Conservation (phyloP, 35 echinoderm and acorn worm species). For the Ophioderma brevispina region DNA sequence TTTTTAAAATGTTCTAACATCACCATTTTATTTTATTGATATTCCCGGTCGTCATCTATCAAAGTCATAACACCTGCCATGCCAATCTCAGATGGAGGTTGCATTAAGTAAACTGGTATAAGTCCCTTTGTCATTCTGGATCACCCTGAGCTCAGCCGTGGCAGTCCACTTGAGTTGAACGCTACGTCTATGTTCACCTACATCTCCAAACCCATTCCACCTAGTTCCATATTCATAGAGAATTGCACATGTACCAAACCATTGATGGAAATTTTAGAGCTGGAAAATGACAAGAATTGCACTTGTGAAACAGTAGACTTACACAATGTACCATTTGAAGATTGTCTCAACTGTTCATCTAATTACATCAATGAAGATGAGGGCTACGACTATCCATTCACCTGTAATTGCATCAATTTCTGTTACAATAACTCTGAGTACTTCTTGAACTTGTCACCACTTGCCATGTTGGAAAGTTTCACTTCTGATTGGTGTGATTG, state of each 20-base stretch:
- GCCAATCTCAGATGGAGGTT: too few species aligned
- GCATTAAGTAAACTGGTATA: slow-evolving; percentile 26
- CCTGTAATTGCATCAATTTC: slow-evolving; percentile 74
- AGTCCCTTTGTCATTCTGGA: slow-evolving; percentile 76
- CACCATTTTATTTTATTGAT: too few species aligned
- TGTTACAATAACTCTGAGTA: slow-evolving; percentile 40
- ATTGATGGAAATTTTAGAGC: slow-evolving; percentile 13
- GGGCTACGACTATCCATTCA: neutral
- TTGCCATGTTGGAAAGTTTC: slow-evolving; percentile 33
- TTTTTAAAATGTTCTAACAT: too few species aligned
- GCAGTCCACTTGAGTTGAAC: slow-evolving; percentile 39
- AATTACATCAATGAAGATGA: slow-evolving; percentile 22
- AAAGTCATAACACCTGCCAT: too few species aligned
- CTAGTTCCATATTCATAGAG: slow-evolving; percentile 47
- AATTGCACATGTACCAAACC: slow-evolving; percentile 70
- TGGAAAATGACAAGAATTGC: slow-evolving; percentile 17
- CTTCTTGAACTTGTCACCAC: slow-evolving; percentile 49
- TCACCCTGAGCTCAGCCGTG: slow-evolving; percentile 38
- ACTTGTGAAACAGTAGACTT: slow-evolving; percentile 42
- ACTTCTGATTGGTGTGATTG: slow-evolving; percentile 46
- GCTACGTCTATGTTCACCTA: slow-evolving; percentile 68
- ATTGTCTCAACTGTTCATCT: slow-evolving; percentile 66
- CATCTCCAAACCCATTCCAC: slow-evolving; percentile 39
- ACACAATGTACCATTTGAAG: neutral
- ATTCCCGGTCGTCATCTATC: too few species aligned